phyloP scores from a whole-genome alignment of 2,797 vertebrate genomes.

The Garrulus glandarius region DNA sequence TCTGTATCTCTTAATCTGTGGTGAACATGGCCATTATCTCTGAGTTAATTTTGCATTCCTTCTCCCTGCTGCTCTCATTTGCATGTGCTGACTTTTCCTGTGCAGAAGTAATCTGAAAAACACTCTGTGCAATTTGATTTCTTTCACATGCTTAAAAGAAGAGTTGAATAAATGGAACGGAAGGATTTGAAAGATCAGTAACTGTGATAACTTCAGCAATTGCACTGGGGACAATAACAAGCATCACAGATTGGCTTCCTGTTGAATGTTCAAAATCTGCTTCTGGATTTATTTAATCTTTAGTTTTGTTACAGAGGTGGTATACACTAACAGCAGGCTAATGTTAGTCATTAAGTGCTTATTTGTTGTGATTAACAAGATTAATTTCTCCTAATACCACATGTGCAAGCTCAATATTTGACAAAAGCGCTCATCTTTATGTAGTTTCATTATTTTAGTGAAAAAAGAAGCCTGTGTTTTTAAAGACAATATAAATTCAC shows the following conservation, averaged over 20 bases:
- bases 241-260: neutral
- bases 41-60: neutral
- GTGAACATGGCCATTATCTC: neutral
- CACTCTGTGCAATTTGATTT: neutral
- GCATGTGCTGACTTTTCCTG: neutral
- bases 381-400: neutral
- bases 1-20: neutral
- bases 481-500: neutral
- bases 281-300: neutral
- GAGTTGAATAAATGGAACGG: neutral
- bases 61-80: conserved; percentile 14
- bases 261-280: neutral
- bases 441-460: neutral
- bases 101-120: neutral
- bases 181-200: conserved; percentile 15
- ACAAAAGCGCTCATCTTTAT: neutral
- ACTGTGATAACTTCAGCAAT: neutral
- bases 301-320: neutral
- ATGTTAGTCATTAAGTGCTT: neutral
- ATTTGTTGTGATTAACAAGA: neutral
- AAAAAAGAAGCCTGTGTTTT: neutral
- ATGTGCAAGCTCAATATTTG: neutral
- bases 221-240: neutral
- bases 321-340: neutral
- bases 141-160: neutral